Evolutionary conservation across 2,888 invertebrate species (phyloP), one percentile per base, ranked within the genome.

Genomic region (Holacanthella duospinosa): DNA sequence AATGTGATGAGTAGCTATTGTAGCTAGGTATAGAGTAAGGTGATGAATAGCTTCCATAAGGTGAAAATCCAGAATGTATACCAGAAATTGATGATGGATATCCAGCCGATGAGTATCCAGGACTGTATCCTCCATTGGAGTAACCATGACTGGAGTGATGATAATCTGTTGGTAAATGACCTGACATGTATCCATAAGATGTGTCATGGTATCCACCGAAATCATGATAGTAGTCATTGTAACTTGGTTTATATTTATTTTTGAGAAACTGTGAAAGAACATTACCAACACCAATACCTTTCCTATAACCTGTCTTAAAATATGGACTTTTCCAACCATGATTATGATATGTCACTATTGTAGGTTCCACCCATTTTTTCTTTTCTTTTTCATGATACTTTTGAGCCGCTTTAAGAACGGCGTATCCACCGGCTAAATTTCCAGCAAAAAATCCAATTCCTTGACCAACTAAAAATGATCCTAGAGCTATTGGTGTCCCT

Each of bases 401-500:
- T n/a, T 61, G 55, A n/a, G 56, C 61, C 21, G 61, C 61, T 56
- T 43, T 56, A 16, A 61, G 43, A 29, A 61, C 29, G 1, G 43
- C 29, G 43, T 56, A 61, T 1, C 56, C 55, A 24, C 61, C 61
- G 3, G 43, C 43, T 2, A 61, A 19, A 26, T n/a, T 43, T 25
- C 61, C 61, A 2, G 25, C 61, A 3, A 61, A 28, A 56, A 61
- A 61, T 56, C 61, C 61, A 21, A 61, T 28, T 9, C 61, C 61
- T 44, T 61, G 61, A 21, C 61, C 61, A 3, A 61, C 19, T 16
- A 61, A 21, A 27, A 61, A 61, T 4, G 55, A 25, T n/a, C 61
- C 61, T 24, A 61, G 26, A 6, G 61, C 61, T 2, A 61, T 36
- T 1, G 61, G 61, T 16, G 61, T 43, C 25, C 61, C 61, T 3